phyloP scores from a whole-genome alignment of 2,797 vertebrate species.

The Leuciscus waleckii region DNA sequence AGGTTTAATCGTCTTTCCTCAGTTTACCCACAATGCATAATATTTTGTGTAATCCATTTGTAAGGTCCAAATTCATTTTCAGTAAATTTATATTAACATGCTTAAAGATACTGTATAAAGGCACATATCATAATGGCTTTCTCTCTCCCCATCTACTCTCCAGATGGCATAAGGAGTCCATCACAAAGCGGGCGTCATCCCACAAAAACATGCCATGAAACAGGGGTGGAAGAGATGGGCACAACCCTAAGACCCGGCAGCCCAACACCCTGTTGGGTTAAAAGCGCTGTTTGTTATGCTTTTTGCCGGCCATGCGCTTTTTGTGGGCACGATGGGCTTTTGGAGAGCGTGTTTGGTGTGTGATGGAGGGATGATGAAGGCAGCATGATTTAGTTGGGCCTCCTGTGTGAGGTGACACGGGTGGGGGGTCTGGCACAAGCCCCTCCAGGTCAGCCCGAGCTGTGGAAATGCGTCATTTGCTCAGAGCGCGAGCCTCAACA shows the following conservation, averaged over 20 bases:
- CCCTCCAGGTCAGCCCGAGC: slow-evolving; percentile 48
- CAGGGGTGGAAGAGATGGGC: slow-evolving; percentile 28
- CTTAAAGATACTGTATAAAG: slow-evolving; percentile 2
- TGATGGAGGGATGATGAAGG: slow-evolving; percentile 51
- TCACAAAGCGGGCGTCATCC: slow-evolving; percentile 51
- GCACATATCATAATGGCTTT: slow-evolving; percentile 68
- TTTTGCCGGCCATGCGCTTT: slow-evolving; percentile 38
- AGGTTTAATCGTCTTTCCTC: slow-evolving; percentile 11
- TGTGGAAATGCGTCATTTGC: slow-evolving; percentile 50
- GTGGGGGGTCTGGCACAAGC: slow-evolving; percentile 51
- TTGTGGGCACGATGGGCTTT: slow-evolving; percentile 42
- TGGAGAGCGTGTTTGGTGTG: slow-evolving; percentile 46
- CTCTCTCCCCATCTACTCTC: slow-evolving; percentile 64
- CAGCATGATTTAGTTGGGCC: slow-evolving; percentile 21
- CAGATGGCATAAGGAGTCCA: slow-evolving; percentile 59
- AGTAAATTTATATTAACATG: not conserved
- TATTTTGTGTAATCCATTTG: not conserved
- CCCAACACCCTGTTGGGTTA: slow-evolving; percentile 52
- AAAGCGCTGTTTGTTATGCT: slow-evolving; percentile 57
- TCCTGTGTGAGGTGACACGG: slow-evolving; percentile 61
- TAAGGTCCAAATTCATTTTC: not conserved
- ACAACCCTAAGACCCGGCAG: slow-evolving; percentile 46
- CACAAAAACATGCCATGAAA: slow-evolving; percentile 50
- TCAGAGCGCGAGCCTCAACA: slow-evolving; percentile 42
- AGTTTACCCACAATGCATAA: not conserved